phyloP scores from a whole-genome alignment of 2,113 vertebrate genomes.

The Vireo altiloquus region DNA sequence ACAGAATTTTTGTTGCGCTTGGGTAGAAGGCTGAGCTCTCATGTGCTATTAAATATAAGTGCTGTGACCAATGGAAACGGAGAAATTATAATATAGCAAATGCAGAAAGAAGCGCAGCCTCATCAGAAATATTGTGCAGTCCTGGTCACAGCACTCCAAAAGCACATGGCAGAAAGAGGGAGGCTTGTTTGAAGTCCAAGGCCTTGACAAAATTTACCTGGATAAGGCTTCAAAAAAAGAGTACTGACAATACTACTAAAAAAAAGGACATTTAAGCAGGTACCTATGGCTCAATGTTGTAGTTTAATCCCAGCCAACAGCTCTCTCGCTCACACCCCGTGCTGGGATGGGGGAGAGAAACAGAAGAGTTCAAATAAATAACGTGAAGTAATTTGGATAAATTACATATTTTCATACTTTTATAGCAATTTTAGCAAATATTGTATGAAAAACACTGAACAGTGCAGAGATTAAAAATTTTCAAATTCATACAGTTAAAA shows the following conservation, averaged over 20 bases:
- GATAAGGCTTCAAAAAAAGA: background rate
- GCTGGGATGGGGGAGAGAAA: background rate
- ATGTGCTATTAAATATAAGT: background rate
- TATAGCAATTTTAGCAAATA: background rate
- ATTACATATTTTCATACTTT: background rate
- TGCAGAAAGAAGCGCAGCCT: background rate
- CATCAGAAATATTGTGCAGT: background rate
- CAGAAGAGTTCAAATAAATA: background rate
- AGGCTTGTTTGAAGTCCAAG: background rate
- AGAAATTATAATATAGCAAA: background rate
- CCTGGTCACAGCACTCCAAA: background rate
- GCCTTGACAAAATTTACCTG: background rate
- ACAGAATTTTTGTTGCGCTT: background rate
- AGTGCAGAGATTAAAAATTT: background rate
- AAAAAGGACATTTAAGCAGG: background rate
- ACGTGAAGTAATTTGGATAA: background rate
- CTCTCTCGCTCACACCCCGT: fast-evolving
- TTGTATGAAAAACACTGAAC: background rate
- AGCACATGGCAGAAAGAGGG: background rate
- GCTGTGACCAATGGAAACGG: background rate
- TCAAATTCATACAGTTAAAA: background rate
- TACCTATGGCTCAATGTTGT: background rate
- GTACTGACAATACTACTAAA: background rate
- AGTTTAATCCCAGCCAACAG: background rate
- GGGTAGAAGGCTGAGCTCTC: background rate